These are phyloP conservation scores for Drosophila ercepeae DNA, from an alignment of 1,140 invertebrate genomes.

Conservation along the genomic window DNA sequence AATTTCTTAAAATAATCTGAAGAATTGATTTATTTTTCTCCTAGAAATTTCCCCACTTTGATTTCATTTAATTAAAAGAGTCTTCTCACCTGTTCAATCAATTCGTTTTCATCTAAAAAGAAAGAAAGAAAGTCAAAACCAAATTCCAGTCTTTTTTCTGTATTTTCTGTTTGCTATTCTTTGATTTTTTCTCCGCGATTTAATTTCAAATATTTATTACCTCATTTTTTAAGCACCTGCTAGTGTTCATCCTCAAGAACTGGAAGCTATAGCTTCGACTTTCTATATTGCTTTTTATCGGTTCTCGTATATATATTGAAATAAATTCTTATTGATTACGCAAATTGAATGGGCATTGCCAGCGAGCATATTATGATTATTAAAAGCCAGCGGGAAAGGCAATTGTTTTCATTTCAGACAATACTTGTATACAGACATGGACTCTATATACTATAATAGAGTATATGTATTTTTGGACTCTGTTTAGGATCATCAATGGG, in stretches of 20 bases:
- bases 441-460: constrained; percentile 1
- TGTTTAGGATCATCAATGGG: constrained; percentile 54
- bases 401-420: constrained; percentile 29
- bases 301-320: constrained; percentile 43
- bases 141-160: constrained; percentile 9
- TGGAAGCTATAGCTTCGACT: constrained; percentile 17
- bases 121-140: constrained; percentile 6
- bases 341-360: constrained; percentile 41
- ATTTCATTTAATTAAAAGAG: constrained; percentile 38
- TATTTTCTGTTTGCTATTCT: constrained; percentile 33
- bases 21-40: too few relatives aligned
- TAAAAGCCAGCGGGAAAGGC: constrained; percentile 19
- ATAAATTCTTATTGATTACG: constrained; percentile 64
- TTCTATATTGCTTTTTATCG: constrained; percentile 49
- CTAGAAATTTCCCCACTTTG: constrained; percentile 9
- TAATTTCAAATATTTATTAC: constrained; percentile 57
- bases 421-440: constrained; percentile 3
- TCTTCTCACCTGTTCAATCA: constrained; percentile 47
- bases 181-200: constrained; percentile 44
- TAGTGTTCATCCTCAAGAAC: background rate
- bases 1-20: too few relatives aligned
- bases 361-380: constrained; percentile 45
- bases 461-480: constrained; percentile 25
- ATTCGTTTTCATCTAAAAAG: constrained; percentile 10
- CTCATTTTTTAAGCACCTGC: constrained; percentile 31